phyloP scores from a whole-genome alignment of 1,140 invertebrate genomes.

The Hermetia illucens region DNA sequence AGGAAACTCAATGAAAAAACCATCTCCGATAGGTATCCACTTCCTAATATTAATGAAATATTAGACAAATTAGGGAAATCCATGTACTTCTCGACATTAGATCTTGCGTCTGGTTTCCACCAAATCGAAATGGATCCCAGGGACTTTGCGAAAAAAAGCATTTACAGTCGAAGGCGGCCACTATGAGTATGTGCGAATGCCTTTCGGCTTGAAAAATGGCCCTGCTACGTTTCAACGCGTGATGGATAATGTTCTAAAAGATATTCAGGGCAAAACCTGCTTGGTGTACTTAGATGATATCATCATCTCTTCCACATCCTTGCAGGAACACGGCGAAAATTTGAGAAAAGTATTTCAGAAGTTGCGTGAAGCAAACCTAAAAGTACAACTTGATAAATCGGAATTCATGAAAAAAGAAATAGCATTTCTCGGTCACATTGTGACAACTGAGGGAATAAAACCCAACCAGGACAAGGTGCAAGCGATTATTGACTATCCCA shows the following conservation, averaged over 20 bases:
- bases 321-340: constrained; percentile 14
- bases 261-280: constrained; percentile 14
- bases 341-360: constrained; percentile 19
- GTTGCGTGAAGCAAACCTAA: constrained; percentile 27
- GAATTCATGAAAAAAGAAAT: constrained; percentile 29
- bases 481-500: constrained; percentile 26
- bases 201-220: constrained; percentile 26
- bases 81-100: constrained; percentile 33
- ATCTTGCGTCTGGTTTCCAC: constrained; percentile 34
- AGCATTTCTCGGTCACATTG: constrained; percentile 30
- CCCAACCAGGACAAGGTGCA: constrained; percentile 24
- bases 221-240: constrained; percentile 20
- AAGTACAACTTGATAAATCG: constrained; percentile 25
- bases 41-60: constrained; percentile 34
- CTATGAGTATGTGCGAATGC: constrained; percentile 22
- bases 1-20: constrained; percentile 21
- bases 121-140: constrained; percentile 30
- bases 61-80: constrained; percentile 29
- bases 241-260: constrained; percentile 18
- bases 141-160: constrained; percentile 31
- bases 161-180: constrained; percentile 23
- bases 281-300: constrained; percentile 30
- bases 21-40: constrained; percentile 26
- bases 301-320: no score
- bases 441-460: constrained; percentile 32